Percentiles rank a stretch among this genome's conserved stretches.
phyloP scores from a whole-genome alignment of 2,113 vertebrate genomes.

The Cepphus grylle region DNA sequence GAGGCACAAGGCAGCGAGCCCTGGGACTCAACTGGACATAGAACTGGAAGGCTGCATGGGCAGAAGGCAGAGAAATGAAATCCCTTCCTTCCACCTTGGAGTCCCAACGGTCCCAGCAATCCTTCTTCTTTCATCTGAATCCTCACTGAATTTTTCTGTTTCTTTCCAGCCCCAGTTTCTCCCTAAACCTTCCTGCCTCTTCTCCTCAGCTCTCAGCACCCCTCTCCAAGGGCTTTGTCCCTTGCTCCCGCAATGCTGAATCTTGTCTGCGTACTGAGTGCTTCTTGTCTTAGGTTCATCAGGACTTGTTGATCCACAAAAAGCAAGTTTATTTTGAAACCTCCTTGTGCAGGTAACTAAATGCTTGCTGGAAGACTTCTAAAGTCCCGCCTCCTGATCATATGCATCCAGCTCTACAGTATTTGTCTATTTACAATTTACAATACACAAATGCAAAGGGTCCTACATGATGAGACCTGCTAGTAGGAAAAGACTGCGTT shows the following conservation, averaged over 20 bases:
- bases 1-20: background rate
- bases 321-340: background rate
- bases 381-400: background rate
- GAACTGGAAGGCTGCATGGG: background rate
- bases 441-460: background rate
- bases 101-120: background rate
- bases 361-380: background rate
- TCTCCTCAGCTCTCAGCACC: background rate
- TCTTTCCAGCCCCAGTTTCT: background rate
- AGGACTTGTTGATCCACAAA: background rate
- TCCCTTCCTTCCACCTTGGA: background rate
- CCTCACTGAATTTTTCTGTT: background rate
- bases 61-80: background rate
- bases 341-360: background rate
- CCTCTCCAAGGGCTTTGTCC: background rate
- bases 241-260: background rate
- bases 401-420: background rate
- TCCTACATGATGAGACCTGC: background rate
- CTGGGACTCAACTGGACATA: background rate
- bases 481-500: background rate
- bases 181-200: background rate
- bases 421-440: background rate
- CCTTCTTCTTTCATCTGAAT: background rate
- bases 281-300: background rate
- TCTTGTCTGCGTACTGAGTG: background rate